Evolutionary conservation across 2,113 vertebrate genomes (phyloP), one percentile per base, ranked within the genome.

Genomic region (Eudorcas thomsonii): DNA sequence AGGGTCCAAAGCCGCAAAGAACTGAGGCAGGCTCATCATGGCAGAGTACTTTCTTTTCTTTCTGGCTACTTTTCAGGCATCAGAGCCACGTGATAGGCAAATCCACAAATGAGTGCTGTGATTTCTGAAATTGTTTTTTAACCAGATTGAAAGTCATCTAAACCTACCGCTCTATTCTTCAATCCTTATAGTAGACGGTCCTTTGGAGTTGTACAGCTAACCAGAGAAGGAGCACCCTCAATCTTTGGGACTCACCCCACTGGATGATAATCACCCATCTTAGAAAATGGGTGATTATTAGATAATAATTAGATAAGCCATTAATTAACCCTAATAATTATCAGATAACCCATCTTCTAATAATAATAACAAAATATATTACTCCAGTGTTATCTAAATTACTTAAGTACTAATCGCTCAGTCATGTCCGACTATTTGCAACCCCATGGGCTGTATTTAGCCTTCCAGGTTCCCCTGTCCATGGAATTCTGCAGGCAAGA

Each of bases 121-220:
- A 60, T 94, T 52, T 94, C 95, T 90, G 77, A 77, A 81, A 93
- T 90, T 89, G 28, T 90, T 93, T 96, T 95, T 36, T 74, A 89
- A 93, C 64, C 36, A 23, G 67, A 71, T 28, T 88, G 23, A 67
- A 19, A 67, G 45, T 30, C 59, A 50, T 28, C 48, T 77, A 50
- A 52, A 14, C 4, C 3, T 4, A 39, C 25, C 11, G 30, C 54
- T 78, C 28, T 28, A 30, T 85, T 52, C 67, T 78, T 28, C 23
- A 77, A 13, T 60, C 17, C 8, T 64, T 15, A 67, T 0, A 83
- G 13, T 1, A 50, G 33, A 81, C 2, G 30, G 57, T 13, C 30
- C 25, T 14, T 2, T 81, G 36, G 50, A 81, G 57, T 6, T 60
- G 17, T 30, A 88, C 94, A 84, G 55, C 84, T 62, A 89, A 91